Percentiles rank a stretch among this genome's conserved stretches.
These are phyloP conservation scores for Rhea pennata DNA, from an alignment of 2,113 vertebrate species.

Conservation along the genomic window DNA sequence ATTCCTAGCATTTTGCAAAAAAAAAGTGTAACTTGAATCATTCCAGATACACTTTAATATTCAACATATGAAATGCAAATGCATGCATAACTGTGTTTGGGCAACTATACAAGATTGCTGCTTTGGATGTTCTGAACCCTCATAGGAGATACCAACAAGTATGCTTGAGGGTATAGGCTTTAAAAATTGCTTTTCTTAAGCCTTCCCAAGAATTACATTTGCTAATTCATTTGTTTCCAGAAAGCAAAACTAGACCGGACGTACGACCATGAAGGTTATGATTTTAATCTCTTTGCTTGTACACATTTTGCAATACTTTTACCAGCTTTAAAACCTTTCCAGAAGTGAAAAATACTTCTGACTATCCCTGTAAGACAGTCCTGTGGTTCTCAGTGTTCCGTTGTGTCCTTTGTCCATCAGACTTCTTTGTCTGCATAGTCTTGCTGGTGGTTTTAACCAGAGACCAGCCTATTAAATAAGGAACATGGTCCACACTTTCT, in stretches of 20 bases:
- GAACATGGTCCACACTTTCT: background rate
- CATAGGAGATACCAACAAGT: slow-evolving; percentile 22
- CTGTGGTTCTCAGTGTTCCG: background rate
- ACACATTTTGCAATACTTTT: background rate
- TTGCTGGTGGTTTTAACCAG: background rate
- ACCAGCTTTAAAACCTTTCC: background rate
- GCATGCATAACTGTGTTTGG: slow-evolving; percentile 51
- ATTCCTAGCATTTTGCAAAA: background rate
- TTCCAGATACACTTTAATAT: slow-evolving; percentile 15
- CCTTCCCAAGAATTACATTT: slow-evolving; percentile 35
- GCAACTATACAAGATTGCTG: slow-evolving; percentile 14
- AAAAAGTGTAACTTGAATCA: background rate
- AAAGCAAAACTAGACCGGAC: background rate
- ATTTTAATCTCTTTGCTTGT: background rate
- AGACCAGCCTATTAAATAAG: background rate
- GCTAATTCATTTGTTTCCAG: slow-evolving; percentile 46
- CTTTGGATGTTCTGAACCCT: slow-evolving; percentile 28
- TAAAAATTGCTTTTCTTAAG: slow-evolving; percentile 27
- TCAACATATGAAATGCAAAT: slow-evolving; percentile 51
- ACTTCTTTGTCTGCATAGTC: background rate
- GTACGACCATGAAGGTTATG: background rate
- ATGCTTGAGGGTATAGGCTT: background rate
- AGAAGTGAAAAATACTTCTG: background rate
- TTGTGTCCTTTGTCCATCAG: background rate
- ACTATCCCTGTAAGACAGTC: accelerated